Conservation (phyloP, 2,888 invertebrate species). For the Melieria omissa region DNA sequence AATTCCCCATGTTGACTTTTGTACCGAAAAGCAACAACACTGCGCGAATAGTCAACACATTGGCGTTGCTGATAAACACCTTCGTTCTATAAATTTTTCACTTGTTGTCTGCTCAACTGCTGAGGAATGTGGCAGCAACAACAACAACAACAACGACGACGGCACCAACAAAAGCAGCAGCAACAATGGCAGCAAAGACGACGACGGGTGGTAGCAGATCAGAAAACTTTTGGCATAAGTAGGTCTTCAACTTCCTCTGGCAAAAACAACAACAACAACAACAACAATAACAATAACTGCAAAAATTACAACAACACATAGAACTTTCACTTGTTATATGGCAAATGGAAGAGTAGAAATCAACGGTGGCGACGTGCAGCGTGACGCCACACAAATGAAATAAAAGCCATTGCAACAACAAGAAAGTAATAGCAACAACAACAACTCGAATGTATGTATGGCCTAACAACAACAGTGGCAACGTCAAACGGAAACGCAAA, state of each 20-base stretch:
- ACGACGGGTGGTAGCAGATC: not conserved
- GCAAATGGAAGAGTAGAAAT: no score
- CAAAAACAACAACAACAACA: slow-evolving; percentile 13
- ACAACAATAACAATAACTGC: slow-evolving; percentile 1
- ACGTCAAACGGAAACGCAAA: no score
- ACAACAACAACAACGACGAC: slow-evolving; percentile 1
- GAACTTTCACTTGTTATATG: slow-evolving; percentile 8
- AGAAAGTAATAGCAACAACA: no score
- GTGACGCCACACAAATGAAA: no score
- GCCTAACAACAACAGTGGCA: no score
- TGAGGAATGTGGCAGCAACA: slow-evolving; percentile 13
- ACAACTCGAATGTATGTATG: no score
- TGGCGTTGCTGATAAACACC: no score
- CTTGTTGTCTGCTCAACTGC: not conserved
- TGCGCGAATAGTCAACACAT: no score
- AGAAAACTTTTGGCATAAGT: slow-evolving; percentile 34
- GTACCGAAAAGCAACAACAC: no score
- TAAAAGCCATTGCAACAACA: no score
- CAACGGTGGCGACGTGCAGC: no score
- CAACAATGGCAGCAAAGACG: slow-evolving; percentile 3
- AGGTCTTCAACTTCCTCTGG: slow-evolving; percentile 25
- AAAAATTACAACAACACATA: slow-evolving; percentile 5
- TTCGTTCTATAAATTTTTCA: not conserved
- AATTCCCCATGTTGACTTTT: no score
- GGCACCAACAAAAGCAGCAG: slow-evolving; percentile 12